Base-by-base conservation (phyloP, 2,888 invertebrate species). In the Macrosiphum euphorbiae region DNA sequence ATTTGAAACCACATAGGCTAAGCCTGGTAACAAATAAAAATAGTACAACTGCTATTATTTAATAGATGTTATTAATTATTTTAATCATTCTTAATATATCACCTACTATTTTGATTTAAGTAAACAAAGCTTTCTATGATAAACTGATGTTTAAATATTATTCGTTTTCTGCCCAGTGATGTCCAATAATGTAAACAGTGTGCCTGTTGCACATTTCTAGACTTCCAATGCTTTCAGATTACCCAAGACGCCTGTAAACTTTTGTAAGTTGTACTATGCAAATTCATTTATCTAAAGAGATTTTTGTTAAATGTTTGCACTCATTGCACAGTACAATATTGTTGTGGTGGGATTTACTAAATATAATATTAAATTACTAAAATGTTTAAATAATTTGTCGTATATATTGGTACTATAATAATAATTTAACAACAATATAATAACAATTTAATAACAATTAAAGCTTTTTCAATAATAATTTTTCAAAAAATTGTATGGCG, bases 201-300 rank as follows among this genome's bases (percentile, higher is more conserved):
- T 92, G 61, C 86, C 91, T 86, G 86, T 92, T 26, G 47, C 92
- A 92, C 92, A 87, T 92, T 67, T 52, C 28, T 92, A 88, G 86
- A 87, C 61, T 50, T 67, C 47, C 28, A 67, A 88, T 88, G 92
- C 92, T 92, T 92, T 88, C 88, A 67, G 92, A 88, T 50, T 50
- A 87, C 26, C 26, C 20, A 87, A 87, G 61, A 87, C 11, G 88
- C 67, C 50, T 92, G 88, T 92, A 92, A 92, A 41, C 52, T 88
- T 78, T 88, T 41, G 92, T 88, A 88, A 92, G 92, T 78, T 67
- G 87, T 67, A 67, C 50, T 50, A 44, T 88, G 87, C 88, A 78
- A 88, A 78, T 67, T 67, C 50, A 88, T 67, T 88, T 52, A n/a
- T 78, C 26, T 88, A 52, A 67, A 41, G 52, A 87, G 28, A 52